Conservation (phyloP, 2,797 vertebrate genomes). For the Chrysolophus pictus region DNA sequence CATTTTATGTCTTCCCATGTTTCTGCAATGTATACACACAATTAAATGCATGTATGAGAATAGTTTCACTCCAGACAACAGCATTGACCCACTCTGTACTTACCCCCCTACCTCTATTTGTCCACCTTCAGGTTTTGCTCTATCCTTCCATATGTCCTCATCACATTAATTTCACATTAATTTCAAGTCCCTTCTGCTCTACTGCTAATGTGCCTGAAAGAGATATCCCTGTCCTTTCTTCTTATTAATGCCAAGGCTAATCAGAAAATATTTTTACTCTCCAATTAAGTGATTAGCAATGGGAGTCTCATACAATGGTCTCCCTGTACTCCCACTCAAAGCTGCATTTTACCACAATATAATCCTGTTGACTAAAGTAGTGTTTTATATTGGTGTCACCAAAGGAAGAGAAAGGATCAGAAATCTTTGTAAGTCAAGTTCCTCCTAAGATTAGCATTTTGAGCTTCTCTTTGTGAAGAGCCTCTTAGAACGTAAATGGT, state of each 20-base stretch:
- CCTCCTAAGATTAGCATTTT: not conserved
- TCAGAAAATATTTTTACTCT: conserved; percentile 42
- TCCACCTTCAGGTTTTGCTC: not conserved
- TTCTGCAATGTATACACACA: not conserved
- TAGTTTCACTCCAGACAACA: not conserved
- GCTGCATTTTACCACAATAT: conserved; percentile 1
- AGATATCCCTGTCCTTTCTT: not conserved
- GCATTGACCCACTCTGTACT: not conserved
- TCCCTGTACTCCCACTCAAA: not conserved
- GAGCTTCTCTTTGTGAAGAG: not conserved
- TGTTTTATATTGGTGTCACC: not conserved
- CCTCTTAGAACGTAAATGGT: not conserved
- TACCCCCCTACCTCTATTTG: not conserved
- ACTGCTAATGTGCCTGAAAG: not conserved
- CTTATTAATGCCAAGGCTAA: not conserved
- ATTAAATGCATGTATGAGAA: not conserved
- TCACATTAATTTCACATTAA: not conserved
- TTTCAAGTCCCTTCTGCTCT: not conserved
- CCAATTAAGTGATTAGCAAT: conserved; percentile 30
- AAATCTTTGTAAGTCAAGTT: not conserved
- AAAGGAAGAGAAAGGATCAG: not conserved
- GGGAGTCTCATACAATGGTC: not conserved
- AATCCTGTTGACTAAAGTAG: not conserved
- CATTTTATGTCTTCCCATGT: not conserved
- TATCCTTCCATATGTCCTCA: not conserved